These are phyloP conservation scores for Austrolebias charrua DNA, from an alignment of 2,797 vertebrate genomes.

Conservation along the genomic window DNA sequence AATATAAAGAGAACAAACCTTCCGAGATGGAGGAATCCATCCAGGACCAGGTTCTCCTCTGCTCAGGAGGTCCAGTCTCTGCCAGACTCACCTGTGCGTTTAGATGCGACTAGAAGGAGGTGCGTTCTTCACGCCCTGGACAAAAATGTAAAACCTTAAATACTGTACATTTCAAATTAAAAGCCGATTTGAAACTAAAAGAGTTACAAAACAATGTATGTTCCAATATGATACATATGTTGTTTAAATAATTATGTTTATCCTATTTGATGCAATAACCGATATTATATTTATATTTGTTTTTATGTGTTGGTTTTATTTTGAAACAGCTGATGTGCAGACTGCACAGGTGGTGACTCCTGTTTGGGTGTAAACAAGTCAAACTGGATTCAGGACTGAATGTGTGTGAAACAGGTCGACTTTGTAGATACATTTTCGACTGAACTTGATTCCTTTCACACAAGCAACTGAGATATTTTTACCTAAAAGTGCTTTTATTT, in stretches of 20 bases:
- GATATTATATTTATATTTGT: rapidly evolving
- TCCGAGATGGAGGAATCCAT: conserved; percentile 53
- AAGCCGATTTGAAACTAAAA: not conserved
- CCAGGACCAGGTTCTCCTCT: conserved; percentile 22
- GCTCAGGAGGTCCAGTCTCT: conserved; percentile 8
- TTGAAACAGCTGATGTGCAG: conserved; percentile 21
- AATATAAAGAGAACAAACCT: conserved; percentile 50
- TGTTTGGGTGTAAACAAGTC: conserved; percentile 43
- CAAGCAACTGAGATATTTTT: no score
- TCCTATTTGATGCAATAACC: not conserved
- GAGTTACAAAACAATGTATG: no score
- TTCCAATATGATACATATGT: not conserved
- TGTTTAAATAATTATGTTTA: not conserved
- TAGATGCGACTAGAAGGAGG: conserved; percentile 1
- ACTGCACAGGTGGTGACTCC: not conserved
- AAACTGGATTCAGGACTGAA: conserved; percentile 27
- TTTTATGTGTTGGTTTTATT: conserved; percentile 27
- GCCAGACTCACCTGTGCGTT: conserved; percentile 19
- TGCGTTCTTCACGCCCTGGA: conserved; percentile 16
- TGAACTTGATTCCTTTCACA: no score
- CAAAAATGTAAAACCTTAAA: no score
- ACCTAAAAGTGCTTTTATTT: no score
- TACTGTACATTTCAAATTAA: conserved; percentile 54
- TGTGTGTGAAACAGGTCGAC: not conserved
- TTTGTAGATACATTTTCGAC: not conserved